A percentile compares a stretch with the other conserved stretches of the same genome.
Evolutionary conservation across 2,797 vertebrate genomes (phyloP).

Genomic region (Toxotes lorentzi): DNA sequence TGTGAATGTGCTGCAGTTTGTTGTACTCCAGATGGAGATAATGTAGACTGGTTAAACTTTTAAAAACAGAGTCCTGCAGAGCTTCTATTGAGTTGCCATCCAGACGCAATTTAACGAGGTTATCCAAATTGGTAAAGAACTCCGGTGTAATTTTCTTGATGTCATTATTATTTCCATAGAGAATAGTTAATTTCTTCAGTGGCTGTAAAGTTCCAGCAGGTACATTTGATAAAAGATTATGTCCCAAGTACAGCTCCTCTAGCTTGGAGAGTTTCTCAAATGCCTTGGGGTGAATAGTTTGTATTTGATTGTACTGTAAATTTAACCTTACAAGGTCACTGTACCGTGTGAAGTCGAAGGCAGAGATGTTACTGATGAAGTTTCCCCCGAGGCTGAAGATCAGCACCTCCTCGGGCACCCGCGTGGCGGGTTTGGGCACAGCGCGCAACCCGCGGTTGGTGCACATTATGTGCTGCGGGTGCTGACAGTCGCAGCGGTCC

Average conservation of each 20-base stretch:
- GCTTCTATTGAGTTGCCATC: slow-evolving; percentile 90
- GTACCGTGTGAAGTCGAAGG: slow-evolving; percentile 89
- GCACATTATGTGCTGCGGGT: slow-evolving; percentile 92
- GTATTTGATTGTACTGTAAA: slow-evolving; percentile 94
- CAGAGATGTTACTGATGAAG: slow-evolving; percentile 92
- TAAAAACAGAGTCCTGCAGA: slow-evolving; percentile 90
- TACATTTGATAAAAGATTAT: slow-evolving; percentile 89
- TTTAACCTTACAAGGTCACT: slow-evolving; percentile 90
- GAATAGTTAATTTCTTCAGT: slow-evolving; percentile 89
- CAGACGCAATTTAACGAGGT: slow-evolving; percentile 91
- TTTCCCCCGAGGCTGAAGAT: slow-evolving; percentile 95
- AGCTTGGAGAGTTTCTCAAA: slow-evolving; percentile 90
- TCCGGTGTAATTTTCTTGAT: slow-evolving; percentile 86
- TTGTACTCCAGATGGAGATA: slow-evolving; percentile 95
- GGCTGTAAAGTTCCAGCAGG: slow-evolving; percentile 87
- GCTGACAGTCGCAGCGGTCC: slow-evolving; percentile 93
- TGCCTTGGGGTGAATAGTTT: slow-evolving; percentile 89
- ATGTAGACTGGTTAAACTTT: slow-evolving; percentile 87
- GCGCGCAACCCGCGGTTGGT: slow-evolving; percentile 92
- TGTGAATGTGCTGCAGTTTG: slow-evolving; percentile 90
- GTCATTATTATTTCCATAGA: slow-evolving; percentile 92
- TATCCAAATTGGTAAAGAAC: slow-evolving; percentile 87
- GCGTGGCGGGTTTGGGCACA: slow-evolving; percentile 85
- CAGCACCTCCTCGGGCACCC: slow-evolving; percentile 83
- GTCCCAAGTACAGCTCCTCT: slow-evolving; percentile 95